A percentile compares a stretch with the other conserved stretches of the same genome.
phyloP scores from a whole-genome alignment of 2,113 vertebrate genomes.

The Colius striatus region DNA sequence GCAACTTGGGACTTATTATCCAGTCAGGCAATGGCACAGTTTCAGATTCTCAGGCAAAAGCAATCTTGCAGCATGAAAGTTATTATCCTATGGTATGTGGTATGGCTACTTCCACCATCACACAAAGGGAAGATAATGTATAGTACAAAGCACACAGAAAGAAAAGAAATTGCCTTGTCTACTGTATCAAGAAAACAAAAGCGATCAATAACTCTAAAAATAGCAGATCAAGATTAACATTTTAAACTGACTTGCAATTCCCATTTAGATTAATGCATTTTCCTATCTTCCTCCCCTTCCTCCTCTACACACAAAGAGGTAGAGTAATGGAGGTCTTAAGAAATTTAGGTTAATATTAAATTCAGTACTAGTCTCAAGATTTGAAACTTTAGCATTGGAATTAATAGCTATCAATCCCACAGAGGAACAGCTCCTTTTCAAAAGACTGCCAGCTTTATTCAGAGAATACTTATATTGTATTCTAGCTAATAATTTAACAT shows the following conservation, averaged over 20 bases:
- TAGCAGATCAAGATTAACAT: not conserved
- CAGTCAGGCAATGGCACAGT: not conserved
- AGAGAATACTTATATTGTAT: constrained; percentile 11
- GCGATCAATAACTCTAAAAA: not conserved
- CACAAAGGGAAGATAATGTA: not conserved
- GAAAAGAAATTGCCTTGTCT: not conserved
- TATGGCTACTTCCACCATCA: not conserved
- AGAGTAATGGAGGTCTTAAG: not conserved
- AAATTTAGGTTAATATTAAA: constrained; percentile 19
- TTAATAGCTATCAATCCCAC: constrained; percentile 31
- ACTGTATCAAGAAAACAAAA: not conserved
- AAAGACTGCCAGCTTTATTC: not conserved
- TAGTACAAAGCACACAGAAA: not conserved
- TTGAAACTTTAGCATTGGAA: not conserved
- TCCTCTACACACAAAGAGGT: not conserved
- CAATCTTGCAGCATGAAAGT: not conserved
- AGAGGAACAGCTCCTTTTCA: constrained; percentile 13
- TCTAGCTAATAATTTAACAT: constrained; percentile 29
- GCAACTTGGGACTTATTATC: not conserved
- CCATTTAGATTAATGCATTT: not conserved
- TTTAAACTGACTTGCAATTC: not conserved
- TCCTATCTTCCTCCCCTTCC: not conserved
- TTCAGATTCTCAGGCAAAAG: not conserved
- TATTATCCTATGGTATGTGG: not conserved
- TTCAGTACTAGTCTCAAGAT: not conserved